Percentiles rank a stretch among this genome's conserved stretches.
Evolutionary conservation across 2,113 vertebrate genomes (phyloP).

Genomic region (Mesembrinibis cayennensis): DNA sequence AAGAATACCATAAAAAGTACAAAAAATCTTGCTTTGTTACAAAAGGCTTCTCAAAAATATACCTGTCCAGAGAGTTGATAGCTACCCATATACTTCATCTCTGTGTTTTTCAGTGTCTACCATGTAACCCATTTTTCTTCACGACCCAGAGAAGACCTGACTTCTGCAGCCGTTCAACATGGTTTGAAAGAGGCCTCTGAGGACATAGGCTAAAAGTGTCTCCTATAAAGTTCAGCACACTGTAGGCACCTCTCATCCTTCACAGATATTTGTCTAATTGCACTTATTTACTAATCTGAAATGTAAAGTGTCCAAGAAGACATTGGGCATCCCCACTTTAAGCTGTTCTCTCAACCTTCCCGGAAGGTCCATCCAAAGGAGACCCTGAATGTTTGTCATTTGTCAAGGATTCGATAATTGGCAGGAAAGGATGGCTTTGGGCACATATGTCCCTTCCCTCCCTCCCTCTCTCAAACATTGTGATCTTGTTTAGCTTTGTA

Average conservation of each 20-base stretch:
- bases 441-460: background rate
- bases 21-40: background rate
- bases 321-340: background rate
- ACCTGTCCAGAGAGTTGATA: background rate
- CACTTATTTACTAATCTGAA: slow-evolving; percentile 5
- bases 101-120: background rate
- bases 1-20: background rate
- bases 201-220: background rate
- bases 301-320: background rate
- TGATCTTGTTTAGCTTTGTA: slow-evolving; percentile 11
- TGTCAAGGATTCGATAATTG: slow-evolving; percentile 14
- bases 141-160: background rate
- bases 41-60: background rate
- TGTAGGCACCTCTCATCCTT: background rate
- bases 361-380: background rate
- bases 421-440: slow-evolving; percentile 11
- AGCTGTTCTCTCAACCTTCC: background rate
- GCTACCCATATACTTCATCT: background rate
- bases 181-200: background rate
- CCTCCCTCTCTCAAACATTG: background rate
- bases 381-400: background rate
- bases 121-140: background rate
- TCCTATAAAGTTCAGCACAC: background rate
- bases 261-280: background rate
- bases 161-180: background rate